Percentiles rank a stretch among this genome's conserved stretches.
Conservation (phyloP, 2,888 invertebrate genomes). For the Meteorus cinctellus region DNA sequence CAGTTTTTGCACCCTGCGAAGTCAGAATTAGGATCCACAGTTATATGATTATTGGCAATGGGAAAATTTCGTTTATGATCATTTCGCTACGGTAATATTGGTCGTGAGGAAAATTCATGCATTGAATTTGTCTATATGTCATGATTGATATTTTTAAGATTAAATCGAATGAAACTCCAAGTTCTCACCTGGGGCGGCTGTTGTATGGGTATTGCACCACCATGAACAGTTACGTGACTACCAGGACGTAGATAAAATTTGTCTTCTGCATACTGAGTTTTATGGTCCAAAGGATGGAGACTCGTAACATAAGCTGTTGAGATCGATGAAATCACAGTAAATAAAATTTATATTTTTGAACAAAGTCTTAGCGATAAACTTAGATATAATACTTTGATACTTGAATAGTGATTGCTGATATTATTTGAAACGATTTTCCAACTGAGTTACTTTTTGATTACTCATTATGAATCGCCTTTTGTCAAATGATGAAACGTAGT, state of each 20-base stretch:
- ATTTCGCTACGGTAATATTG: not conserved
- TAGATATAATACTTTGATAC: too few relatives aligned
- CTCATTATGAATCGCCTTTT: too few relatives aligned
- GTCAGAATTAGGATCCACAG: conserved; percentile 38
- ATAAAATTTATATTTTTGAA: too few relatives aligned
- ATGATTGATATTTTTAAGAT: not conserved
- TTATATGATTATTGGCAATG: too few relatives aligned
- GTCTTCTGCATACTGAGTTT: conserved; percentile 70
- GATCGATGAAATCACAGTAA: not conserved
- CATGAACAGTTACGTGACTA: conserved; percentile 76
- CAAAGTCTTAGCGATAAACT: too few relatives aligned
- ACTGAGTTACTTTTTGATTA: too few relatives aligned
- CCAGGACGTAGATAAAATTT: conserved; percentile 74
- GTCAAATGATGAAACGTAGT: not conserved
- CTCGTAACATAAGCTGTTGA: conserved; percentile 67
- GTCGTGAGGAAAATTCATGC: not conserved
- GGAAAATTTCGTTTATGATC: not conserved
- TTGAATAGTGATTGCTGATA: too few relatives aligned
- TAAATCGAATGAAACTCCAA: conserved; percentile 1
- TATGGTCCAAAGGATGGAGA: conserved; percentile 70
- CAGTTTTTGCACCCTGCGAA: conserved; percentile 81
- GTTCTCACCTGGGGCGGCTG: conserved; percentile 74
- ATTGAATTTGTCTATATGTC: not conserved
- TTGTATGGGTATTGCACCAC: conserved; percentile 76
- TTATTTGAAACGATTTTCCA: too few relatives aligned